phyloP scores from a whole-genome alignment of 2,888 invertebrate species.

The Cacoxenus indagator region DNA sequence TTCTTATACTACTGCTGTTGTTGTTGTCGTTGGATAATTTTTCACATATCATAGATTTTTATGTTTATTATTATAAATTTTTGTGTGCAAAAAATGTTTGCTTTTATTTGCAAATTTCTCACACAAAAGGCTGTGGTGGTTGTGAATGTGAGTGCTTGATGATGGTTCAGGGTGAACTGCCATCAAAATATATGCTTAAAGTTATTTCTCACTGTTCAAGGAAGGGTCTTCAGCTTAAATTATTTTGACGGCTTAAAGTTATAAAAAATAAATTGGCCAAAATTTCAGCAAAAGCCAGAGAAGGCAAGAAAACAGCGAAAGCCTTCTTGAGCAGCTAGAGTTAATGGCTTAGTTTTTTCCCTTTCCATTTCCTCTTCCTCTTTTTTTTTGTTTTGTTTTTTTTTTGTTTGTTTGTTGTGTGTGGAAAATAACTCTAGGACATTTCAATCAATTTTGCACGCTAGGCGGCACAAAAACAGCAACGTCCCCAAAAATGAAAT shows the following conservation, averaged over 20 bases:
- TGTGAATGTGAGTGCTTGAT: background rate
- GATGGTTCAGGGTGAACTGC: background rate
- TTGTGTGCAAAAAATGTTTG: background rate
- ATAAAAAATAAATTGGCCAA: background rate
- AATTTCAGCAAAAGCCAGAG: background rate
- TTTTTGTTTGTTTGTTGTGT: background rate
- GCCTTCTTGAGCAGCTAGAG: background rate
- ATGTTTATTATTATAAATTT: slow-evolving; percentile 49
- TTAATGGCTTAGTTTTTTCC: background rate
- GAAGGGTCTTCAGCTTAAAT: background rate
- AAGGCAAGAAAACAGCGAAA: background rate
- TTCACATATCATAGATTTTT: slow-evolving; percentile 67
- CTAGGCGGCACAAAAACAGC: background rate
- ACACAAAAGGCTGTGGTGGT: background rate
- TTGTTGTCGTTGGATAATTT: slow-evolving; percentile 46
- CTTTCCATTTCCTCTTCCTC: background rate
- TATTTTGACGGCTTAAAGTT: background rate
- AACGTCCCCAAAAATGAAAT: background rate
- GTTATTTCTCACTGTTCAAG: background rate
- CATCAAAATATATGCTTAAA: background rate
- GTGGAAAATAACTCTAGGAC: slow-evolving; percentile 4
- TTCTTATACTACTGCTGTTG: slow-evolving; percentile 30
- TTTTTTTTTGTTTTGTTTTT: background rate
- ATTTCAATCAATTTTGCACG: slow-evolving; percentile 16
- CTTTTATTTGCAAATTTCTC: background rate